Percentiles rank a stretch among this genome's conserved stretches.
Evolutionary conservation across 2,113 vertebrate genomes (phyloP).

Genomic region (Perca fluviatilis): DNA sequence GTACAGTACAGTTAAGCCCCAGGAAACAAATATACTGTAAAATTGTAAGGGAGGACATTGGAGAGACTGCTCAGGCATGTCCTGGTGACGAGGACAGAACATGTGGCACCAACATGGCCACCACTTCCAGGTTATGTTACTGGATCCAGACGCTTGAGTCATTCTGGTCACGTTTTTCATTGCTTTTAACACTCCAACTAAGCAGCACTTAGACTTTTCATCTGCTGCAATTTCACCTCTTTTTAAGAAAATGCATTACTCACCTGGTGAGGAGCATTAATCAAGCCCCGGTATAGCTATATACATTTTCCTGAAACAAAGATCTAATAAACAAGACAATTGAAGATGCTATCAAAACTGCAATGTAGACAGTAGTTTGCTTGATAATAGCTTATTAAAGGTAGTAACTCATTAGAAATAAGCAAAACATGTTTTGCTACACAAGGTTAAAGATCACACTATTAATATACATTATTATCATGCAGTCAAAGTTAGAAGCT

Average conservation of each 20-base stretch:
- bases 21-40: background rate
- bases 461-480: slow-evolving; percentile 27
- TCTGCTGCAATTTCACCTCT: slow-evolving; percentile 24
- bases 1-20: background rate
- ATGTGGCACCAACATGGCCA: slow-evolving; percentile 41
- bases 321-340: slow-evolving; percentile 1
- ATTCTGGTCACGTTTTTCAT: slow-evolving; percentile 2
- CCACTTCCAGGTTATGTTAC: background rate
- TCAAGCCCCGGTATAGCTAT: background rate
- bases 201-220: slow-evolving; percentile 2
- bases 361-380: background rate
- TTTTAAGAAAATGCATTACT: background rate
- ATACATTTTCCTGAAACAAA: background rate
- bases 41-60: slow-evolving; percentile 12
- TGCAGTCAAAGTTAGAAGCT: slow-evolving; percentile 9
- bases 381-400: background rate
- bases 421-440: background rate
- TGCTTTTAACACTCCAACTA: slow-evolving; percentile 17
- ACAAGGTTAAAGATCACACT: slow-evolving; percentile 32
- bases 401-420: slow-evolving; percentile 15
- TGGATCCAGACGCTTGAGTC: background rate
- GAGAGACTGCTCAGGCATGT: slow-evolving; percentile 37
- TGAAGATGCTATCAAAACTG: background rate
- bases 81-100: slow-evolving; percentile 10
- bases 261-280: background rate